A percentile compares a stretch with the other conserved stretches of the same genome.
These are phyloP conservation scores for Hemiprocne comata DNA, from an alignment of 2,113 vertebrate species.

Conservation along the genomic window DNA sequence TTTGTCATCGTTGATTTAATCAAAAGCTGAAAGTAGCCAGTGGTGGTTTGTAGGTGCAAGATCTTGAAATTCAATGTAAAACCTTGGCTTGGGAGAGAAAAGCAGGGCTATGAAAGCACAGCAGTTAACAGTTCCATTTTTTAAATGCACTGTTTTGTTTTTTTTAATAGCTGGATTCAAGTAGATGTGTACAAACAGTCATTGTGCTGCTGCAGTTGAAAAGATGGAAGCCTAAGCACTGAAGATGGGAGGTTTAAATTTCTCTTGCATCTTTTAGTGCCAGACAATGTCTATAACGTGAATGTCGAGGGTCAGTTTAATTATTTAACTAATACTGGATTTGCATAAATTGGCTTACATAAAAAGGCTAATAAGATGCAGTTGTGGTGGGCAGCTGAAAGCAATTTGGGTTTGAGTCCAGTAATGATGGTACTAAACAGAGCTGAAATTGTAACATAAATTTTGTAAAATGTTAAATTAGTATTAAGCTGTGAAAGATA, in stretches of 20 bases:
- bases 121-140: background rate
- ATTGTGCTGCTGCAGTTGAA: slow-evolving; percentile 41
- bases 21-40: slow-evolving; percentile 18
- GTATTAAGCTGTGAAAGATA: slow-evolving; percentile 34
- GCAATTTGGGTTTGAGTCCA: slow-evolving; percentile 69
- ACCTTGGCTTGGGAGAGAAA: background rate
- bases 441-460: slow-evolving; percentile 46
- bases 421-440: slow-evolving; percentile 68
- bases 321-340: slow-evolving; percentile 78
- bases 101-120: background rate
- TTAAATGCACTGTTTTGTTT: background rate
- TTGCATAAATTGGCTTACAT: slow-evolving; percentile 82
- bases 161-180: background rate
- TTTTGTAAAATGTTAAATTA: slow-evolving; percentile 71
- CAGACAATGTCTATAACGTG: slow-evolving; percentile 55
- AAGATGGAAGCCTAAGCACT: background rate
- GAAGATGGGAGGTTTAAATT: slow-evolving; percentile 43
- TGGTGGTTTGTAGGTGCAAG: background rate
- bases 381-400: slow-evolving; percentile 72
- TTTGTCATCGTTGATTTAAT: slow-evolving; percentile 40
- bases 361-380: slow-evolving; percentile 73
- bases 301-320: slow-evolving; percentile 75
- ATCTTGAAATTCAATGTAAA: slow-evolving; percentile 18
- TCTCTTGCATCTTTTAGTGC: slow-evolving; percentile 36
- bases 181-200: background rate